phyloP scores from a whole-genome alignment of 2,113 vertebrate species.

The Erythrocercus mccallii region DNA sequence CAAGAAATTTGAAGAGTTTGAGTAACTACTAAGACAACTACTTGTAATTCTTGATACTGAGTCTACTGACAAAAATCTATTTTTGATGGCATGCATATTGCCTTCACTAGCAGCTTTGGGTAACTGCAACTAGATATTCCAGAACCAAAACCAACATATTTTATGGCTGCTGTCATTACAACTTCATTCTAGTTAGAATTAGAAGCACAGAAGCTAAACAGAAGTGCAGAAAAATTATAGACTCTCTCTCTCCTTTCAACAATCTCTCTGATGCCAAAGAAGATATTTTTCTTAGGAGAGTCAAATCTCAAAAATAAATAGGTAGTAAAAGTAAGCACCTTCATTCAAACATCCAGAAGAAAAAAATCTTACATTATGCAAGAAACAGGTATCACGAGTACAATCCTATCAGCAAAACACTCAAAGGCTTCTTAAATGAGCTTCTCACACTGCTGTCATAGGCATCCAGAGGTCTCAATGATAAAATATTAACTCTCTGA shows the following conservation, averaged over 20 bases:
- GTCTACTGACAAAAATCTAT: neutral
- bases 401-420: neutral
- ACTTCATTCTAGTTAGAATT: neutral
- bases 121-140: neutral
- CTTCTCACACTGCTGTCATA: neutral
- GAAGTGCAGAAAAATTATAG: neutral
- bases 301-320: neutral
- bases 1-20: neutral
- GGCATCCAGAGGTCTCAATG: neutral
- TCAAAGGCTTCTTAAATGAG: neutral
- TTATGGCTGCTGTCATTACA: neutral
- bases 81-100: neutral
- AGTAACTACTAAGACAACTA: neutral
- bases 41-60: neutral
- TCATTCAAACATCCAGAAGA: neutral
- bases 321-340: neutral
- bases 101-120: neutral
- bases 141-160: neutral
- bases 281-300: neutral
- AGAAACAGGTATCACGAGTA: neutral
- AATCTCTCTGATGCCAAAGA: neutral
- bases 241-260: neutral
- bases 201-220: neutral
- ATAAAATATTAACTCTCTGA: neutral
- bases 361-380: neutral